A percentile compares a stretch with the other conserved stretches of the same genome.
Conservation (phyloP, 2,888 invertebrate species). For the Euphydryas editha region DNA sequence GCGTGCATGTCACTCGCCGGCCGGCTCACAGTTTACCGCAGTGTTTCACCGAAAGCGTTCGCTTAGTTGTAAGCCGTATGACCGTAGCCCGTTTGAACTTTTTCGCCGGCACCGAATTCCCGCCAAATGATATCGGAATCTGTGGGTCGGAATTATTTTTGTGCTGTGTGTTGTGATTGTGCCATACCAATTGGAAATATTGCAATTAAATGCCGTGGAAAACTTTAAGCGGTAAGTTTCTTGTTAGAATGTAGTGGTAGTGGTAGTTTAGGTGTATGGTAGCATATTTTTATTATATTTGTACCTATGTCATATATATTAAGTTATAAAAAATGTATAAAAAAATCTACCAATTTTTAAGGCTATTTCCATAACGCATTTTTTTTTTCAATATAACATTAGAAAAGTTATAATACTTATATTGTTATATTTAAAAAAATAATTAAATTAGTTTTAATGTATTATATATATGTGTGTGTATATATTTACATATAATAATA, state of each 20-base stretch:
- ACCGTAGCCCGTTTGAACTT: conserved; percentile 63
- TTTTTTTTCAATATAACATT: too few relatives aligned
- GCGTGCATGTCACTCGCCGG: conserved; percentile 56
- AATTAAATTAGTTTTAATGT: too few relatives aligned
- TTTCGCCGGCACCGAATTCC: conserved; percentile 69
- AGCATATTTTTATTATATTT: too few relatives aligned
- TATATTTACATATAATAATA: too few relatives aligned
- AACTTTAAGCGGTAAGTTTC: conserved; percentile 38
- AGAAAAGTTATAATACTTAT: too few relatives aligned
- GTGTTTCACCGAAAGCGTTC: conserved; percentile 54
- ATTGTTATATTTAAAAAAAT: too few relatives aligned
- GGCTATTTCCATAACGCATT: not conserved
- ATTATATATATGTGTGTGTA: too few relatives aligned
- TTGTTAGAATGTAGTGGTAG: conserved; percentile 31
- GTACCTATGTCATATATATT: too few relatives aligned
- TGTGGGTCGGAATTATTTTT: conserved; percentile 54
- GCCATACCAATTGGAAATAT: conserved; percentile 53
- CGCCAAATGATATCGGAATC: conserved; percentile 61
- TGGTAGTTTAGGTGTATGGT: too few relatives aligned
- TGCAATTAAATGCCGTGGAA: conserved; percentile 44
- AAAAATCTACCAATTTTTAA: not conserved
- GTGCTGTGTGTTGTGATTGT: conserved; percentile 51
- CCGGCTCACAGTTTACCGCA: conserved; percentile 68
- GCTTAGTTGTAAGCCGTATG: conserved; percentile 50
- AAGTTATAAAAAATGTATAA: not conserved